phyloP scores from a whole-genome alignment of 2,797 vertebrate genomes.

The Sebastes elongatus region DNA sequence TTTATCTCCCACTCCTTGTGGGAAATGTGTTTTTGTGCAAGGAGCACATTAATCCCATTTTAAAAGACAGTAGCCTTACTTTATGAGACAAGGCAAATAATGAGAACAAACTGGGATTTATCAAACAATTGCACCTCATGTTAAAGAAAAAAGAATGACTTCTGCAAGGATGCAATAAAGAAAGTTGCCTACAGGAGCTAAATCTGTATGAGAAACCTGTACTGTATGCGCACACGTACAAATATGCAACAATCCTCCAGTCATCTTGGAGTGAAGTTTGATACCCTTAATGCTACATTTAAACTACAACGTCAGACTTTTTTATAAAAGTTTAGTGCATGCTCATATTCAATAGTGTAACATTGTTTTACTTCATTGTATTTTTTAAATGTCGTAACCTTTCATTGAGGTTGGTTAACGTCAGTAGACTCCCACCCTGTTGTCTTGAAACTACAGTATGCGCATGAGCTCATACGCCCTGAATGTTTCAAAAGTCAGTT shows the following conservation, averaged over 20 bases:
- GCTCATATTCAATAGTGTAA: slow-evolving; percentile 24
- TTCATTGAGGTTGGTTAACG: slow-evolving; percentile 4
- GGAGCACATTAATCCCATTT: neutral
- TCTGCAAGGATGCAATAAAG: neutral
- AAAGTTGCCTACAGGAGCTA: neutral
- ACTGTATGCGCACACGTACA: neutral
- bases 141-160: neutral
- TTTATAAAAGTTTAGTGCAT: slow-evolving; percentile 33
- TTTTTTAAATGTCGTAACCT: slow-evolving; percentile 39
- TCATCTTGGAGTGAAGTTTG: neutral
- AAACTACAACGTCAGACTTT: neutral
- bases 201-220: neutral
- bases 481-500: slow-evolving; percentile 6
- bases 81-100: neutral
- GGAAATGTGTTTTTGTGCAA: neutral
- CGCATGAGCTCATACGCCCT: neutral
- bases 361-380: neutral
- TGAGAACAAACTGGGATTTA: neutral
- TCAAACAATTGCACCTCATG: neutral
- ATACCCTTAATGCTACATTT: slow-evolving; percentile 24
- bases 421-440: neutral
- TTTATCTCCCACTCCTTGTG: neutral
- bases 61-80: neutral
- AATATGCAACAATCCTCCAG: slow-evolving; percentile 5
- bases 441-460: neutral